phyloP scores from a whole-genome alignment of 2,797 vertebrate species.

The Bradypodion pumilum region DNA sequence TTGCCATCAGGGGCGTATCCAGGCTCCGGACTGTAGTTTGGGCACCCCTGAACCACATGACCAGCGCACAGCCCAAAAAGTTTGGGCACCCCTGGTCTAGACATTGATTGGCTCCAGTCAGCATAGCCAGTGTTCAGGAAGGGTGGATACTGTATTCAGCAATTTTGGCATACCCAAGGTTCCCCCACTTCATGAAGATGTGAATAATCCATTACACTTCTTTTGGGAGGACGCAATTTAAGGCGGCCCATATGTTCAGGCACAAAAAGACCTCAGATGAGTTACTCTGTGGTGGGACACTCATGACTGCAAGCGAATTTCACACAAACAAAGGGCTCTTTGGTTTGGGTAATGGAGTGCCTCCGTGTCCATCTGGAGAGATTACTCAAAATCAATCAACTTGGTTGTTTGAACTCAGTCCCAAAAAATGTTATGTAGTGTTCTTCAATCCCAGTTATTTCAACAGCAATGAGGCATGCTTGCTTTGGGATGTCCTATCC shows the following conservation, averaged over 20 bases:
- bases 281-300: neutral
- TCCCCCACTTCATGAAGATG: too few species aligned
- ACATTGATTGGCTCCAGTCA: neutral
- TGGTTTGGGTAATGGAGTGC: neutral
- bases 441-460: neutral
- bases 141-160: neutral
- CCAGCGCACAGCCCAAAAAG: too few species aligned
- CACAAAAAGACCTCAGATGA: neutral
- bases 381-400: neutral
- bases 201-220: too few species aligned
- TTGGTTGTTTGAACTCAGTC: too few species aligned
- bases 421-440: neutral
- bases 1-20: too few species aligned
- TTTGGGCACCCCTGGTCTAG: too few species aligned
- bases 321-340: neutral
- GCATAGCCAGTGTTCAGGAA: neutral
- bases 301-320: neutral
- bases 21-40: too few species aligned
- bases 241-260: neutral
- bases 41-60: too few species aligned
- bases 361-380: neutral
- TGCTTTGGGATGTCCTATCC: too few species aligned
- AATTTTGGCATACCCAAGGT: neutral
- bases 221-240: too few species aligned
- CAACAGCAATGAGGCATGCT: too few species aligned